Evolutionary conservation across 2,888 invertebrate species (phyloP), one percentile per base, ranked within the genome.

Genomic region (Meiosimyza decipiens): DNA sequence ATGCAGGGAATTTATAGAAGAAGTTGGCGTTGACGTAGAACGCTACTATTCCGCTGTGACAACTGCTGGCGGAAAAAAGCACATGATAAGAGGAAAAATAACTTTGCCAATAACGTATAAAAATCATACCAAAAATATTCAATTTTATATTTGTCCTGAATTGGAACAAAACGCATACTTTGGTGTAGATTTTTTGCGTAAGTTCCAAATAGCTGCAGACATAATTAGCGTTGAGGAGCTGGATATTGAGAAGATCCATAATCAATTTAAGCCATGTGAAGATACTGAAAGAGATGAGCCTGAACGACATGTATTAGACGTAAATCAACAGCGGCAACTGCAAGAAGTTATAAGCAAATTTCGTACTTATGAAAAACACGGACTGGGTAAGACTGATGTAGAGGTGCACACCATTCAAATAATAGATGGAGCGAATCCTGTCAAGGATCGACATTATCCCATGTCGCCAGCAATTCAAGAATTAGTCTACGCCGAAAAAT

Each of bases 401-500:
- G 60, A 71, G 22, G 66, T 51, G 12, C 77, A 76, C n/a, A 16
- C 28, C 11, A 78, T 77, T 9, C 73, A 75, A 57, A 59, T 73
- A 1, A 68, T 71, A 13, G 74, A 76, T 11, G 73, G 71, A 7
- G 69, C 75, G 3, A 55, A 54, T 7, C 75, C 76, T 0, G 65
- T 75, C 15, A 78, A 77, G 57, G 73, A 76, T 47, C 69, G 76
- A 1, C 74, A 77, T 54, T 79, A 75, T 51, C 75, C 76, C 1
- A 55, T 76, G 3, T 78, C 77, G 3, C 77, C 76, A 4, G 73
- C 71, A 3, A 69, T 76, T 11, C 77, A 79, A 54, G 62, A 68
- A n/a, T 51, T 74, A 13, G 16, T 76, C 7, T 75, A 76, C 40
- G 74, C 67, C 6, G 82, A 83, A 72, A 77, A 3, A 84, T 84